Conservation (phyloP, 2,797 vertebrate species). For the Echiichthys vipera region DNA sequence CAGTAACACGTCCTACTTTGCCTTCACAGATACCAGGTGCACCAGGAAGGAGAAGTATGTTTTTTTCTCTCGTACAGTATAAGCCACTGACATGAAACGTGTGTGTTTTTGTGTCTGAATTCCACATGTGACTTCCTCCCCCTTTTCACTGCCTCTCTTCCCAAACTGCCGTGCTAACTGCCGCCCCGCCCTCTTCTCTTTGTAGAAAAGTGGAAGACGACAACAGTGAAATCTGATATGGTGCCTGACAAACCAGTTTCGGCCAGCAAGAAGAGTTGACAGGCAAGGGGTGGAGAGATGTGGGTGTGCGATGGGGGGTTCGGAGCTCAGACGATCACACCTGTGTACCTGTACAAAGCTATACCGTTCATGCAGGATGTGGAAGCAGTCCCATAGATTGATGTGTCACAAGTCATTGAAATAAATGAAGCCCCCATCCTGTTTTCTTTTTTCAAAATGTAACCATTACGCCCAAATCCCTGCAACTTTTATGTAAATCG, state of each 20-base stretch:
- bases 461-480: background rate
- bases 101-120: background rate
- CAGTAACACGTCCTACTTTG: slow-evolving; percentile 40
- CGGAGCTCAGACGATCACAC: slow-evolving; percentile 23
- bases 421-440: background rate
- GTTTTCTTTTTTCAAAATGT: background rate
- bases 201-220: slow-evolving; percentile 72
- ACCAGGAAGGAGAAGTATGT: slow-evolving; percentile 69
- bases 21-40: slow-evolving; percentile 77
- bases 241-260: slow-evolving; percentile 66
- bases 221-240: slow-evolving; percentile 79
- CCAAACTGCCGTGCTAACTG: slow-evolving; percentile 23
- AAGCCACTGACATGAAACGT: background rate
- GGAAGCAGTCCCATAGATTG: background rate
- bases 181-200: slow-evolving; percentile 23
- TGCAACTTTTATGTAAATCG: background rate
- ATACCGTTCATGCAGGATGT: background rate
- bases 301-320: slow-evolving; percentile 9
- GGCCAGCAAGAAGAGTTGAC: slow-evolving; percentile 46
- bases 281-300: slow-evolving; percentile 27
- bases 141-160: background rate
- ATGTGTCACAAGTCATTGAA: background rate
- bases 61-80: background rate
- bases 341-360: slow-evolving; percentile 37
- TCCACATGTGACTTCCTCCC: background rate